Evolutionary conservation across 2,888 invertebrate species (phyloP).

Genomic region (Chaetoderma sp.): DNA sequence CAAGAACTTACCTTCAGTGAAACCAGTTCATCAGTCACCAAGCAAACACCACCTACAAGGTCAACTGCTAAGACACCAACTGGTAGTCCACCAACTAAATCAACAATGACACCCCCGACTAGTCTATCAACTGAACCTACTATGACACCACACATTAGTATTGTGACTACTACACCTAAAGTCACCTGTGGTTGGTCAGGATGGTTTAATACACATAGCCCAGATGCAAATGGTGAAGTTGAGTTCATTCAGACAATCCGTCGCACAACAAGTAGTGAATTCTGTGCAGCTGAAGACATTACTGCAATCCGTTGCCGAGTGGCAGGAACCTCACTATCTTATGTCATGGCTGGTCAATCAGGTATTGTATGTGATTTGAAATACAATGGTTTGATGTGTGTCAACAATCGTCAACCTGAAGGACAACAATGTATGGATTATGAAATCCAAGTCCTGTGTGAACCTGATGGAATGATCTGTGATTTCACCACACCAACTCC

Average conservation of each 20-base stretch:
- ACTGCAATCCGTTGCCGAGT: conserved; percentile 53
- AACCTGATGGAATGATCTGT: conserved; percentile 28
- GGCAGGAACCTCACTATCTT: conserved; percentile 28
- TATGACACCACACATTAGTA: conserved; percentile 12
- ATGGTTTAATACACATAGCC: conserved; percentile 78
- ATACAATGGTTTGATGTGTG: conserved; percentile 34
- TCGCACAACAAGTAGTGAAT: conserved; percentile 25
- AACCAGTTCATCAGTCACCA: too few species aligned
- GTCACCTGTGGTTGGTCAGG: conserved; percentile 80
- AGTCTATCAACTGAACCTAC: conserved; percentile 19
- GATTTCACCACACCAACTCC: background rate
- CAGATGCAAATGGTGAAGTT: conserved; percentile 55
- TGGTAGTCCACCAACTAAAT: background rate
- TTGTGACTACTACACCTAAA: conserved; percentile 14
- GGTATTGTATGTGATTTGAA: conserved; percentile 31
- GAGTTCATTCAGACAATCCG: conserved; percentile 52
- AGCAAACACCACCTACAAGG: too few species aligned
- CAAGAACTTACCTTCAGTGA: too few species aligned
- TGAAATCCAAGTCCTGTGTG: conserved; percentile 38
- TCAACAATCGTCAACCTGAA: conserved; percentile 19
- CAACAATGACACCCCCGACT: conserved; percentile 29
- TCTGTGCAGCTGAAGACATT: conserved; percentile 53
- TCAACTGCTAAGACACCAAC: too few species aligned
- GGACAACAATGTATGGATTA: conserved; percentile 33
- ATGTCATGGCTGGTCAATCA: conserved; percentile 11